Percentiles rank a stretch among this genome's conserved stretches.
These are phyloP conservation scores for Orthosia gracilis DNA, from an alignment of 2,888 invertebrate genomes.

Conservation along the genomic window DNA sequence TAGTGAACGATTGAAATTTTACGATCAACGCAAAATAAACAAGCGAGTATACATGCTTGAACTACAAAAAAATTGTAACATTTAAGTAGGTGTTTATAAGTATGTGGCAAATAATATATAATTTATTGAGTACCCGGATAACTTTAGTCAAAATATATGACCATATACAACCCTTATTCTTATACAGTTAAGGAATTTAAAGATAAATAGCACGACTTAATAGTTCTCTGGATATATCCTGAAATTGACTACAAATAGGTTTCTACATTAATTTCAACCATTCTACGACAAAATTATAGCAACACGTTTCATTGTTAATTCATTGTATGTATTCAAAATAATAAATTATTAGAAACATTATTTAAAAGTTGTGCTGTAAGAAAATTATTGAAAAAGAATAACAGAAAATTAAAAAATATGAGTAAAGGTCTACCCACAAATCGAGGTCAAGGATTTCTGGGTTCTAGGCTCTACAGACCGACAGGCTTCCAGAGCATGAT, in stretches of 20 bases:
- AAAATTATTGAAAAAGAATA: conserved; percentile 14
- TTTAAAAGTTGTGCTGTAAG: not conserved
- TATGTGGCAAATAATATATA: not conserved
- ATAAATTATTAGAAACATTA: not conserved
- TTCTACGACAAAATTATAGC: conserved; percentile 22
- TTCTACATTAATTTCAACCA: conserved; percentile 17
- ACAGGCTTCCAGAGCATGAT: no score
- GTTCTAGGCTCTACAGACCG: no score
- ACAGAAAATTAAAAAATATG: not conserved
- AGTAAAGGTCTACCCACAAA: not conserved
- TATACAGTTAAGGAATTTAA: not conserved
- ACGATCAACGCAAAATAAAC: not conserved
- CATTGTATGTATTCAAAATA: not conserved
- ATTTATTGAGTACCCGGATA: not conserved
- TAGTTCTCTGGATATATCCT: conserved; percentile 18
- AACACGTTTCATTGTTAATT: conserved; percentile 8
- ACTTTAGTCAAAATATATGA: conserved; percentile 10
- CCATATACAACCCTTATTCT: conserved; percentile 11
- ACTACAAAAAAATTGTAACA: not conserved
- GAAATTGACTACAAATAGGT: conserved; percentile 36
- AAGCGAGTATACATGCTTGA: not conserved
- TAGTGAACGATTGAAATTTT: conserved; percentile 1
- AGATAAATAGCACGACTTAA: conserved; percentile 16
- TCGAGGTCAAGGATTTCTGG: not conserved
- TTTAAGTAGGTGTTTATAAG: not conserved